phyloP scores from a whole-genome alignment of 1,140 invertebrate genomes.

The Batillaria attramentaria region DNA sequence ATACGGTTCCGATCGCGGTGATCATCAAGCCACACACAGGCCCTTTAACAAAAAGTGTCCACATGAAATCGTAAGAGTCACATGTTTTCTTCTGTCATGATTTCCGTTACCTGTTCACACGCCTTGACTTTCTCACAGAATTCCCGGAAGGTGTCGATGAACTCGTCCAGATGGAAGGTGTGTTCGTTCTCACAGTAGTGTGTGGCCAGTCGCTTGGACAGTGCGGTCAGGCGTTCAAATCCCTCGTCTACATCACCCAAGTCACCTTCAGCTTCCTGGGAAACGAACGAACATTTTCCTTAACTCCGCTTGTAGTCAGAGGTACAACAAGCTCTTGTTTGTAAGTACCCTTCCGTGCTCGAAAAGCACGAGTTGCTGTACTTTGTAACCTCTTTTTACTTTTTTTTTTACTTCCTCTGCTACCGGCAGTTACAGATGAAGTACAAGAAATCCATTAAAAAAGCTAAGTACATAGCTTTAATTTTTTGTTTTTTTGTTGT shows the following conservation, averaged over 20 bases:
- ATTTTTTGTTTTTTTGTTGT: too few species aligned
- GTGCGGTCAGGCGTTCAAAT: conserved; percentile 85
- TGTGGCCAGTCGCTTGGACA: conserved; percentile 58
- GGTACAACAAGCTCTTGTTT: too few species aligned
- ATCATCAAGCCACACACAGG: neutral
- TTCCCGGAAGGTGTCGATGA: conserved; percentile 62
- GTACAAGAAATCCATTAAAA: too few species aligned
- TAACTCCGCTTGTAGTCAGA: too few species aligned
- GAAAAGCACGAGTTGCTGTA: too few species aligned
- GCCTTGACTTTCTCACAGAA: conserved; percentile 68
- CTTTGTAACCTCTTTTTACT: too few species aligned
- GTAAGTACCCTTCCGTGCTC: too few species aligned
- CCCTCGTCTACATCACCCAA: conserved; percentile 85
- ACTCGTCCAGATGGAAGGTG: conserved; percentile 69
- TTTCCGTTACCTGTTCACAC: conserved; percentile 64
- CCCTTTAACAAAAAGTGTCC: neutral
- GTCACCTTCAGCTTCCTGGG: conserved; percentile 85
- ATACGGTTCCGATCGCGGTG: neutral
- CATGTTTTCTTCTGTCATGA: too few species aligned
- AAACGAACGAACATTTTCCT: neutral
- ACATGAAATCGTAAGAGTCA: neutral
- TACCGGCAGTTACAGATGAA: too few species aligned
- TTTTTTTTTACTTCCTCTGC: too few species aligned
- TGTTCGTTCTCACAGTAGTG: conserved; percentile 70
- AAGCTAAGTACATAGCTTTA: too few species aligned